phyloP scores from a whole-genome alignment of 2,797 vertebrate species.

The Oreonectes daqikongensis region DNA sequence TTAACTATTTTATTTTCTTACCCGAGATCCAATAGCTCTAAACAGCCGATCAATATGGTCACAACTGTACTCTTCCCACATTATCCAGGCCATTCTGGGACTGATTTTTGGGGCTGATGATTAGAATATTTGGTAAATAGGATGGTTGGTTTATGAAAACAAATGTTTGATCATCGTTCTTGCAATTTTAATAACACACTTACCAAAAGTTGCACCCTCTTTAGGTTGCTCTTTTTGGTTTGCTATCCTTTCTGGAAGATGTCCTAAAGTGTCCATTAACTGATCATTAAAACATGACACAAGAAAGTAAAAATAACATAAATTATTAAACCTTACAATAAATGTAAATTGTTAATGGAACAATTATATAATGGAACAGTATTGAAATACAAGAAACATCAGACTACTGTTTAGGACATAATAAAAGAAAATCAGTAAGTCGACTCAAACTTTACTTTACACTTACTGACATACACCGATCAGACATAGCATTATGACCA shows the following conservation, averaged over 20 bases:
- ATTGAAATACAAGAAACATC: background rate
- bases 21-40: slow-evolving; percentile 84
- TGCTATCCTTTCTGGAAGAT: slow-evolving; percentile 80
- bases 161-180: background rate
- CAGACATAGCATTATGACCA: no score
- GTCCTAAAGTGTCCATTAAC: slow-evolving; percentile 86
- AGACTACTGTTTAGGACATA: background rate
- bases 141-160: background rate
- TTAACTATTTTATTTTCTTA: slow-evolving; percentile 65
- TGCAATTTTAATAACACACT: slow-evolving; percentile 23
- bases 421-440: background rate
- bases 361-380: no score
- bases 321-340: background rate
- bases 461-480: background rate
- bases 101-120: slow-evolving; percentile 87
- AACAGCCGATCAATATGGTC: slow-evolving; percentile 80
- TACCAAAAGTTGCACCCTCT: slow-evolving; percentile 86
- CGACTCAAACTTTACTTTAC: background rate
- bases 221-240: slow-evolving; percentile 80
- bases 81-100: slow-evolving; percentile 80
- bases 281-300: slow-evolving; percentile 61
- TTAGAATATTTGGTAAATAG: background rate
- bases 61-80: slow-evolving; percentile 91
- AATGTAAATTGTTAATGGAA: background rate
- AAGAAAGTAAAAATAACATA: background rate